Evolutionary conservation across 2,888 invertebrate genomes (phyloP).

Genomic region (Ectemnius cavifrons): DNA sequence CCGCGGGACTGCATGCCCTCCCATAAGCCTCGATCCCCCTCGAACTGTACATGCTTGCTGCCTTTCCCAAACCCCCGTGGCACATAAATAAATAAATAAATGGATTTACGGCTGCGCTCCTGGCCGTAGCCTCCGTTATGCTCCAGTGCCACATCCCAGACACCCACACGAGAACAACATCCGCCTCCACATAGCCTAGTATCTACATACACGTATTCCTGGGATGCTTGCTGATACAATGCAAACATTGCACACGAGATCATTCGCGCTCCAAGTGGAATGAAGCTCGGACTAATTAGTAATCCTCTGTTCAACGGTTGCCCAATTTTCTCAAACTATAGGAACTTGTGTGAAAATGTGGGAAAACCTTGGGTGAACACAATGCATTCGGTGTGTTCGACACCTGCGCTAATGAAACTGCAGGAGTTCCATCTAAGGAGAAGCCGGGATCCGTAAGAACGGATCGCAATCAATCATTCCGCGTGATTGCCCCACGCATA

Average conservation of each 20-base stretch:
- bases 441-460: neutral
- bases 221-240: slow-evolving; percentile 44
- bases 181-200: neutral
- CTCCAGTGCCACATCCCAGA: slow-evolving; percentile 35
- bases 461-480: slow-evolving; percentile 31
- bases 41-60: slow-evolving; percentile 38
- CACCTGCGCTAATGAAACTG: neutral
- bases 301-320: too few species aligned
- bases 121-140: slow-evolving; percentile 47
- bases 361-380: neutral
- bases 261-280: slow-evolving; percentile 5
- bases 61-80: slow-evolving; percentile 62
- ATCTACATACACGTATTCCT: neutral
- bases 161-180: neutral
- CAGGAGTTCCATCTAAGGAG: neutral
- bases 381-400: neutral
- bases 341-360: neutral
- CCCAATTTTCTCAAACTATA: too few species aligned
- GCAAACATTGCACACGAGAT: slow-evolving; percentile 47
- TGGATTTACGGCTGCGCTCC: slow-evolving; percentile 71
- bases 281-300: neutral
- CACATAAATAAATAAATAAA: slow-evolving; percentile 78
- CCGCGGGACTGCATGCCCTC: slow-evolving; percentile 68
- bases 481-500: slow-evolving; percentile 13
- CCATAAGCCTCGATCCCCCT: slow-evolving; percentile 59